Evolutionary conservation across 2,888 invertebrate species (phyloP).

Genomic region (Operophtera brumata): DNA sequence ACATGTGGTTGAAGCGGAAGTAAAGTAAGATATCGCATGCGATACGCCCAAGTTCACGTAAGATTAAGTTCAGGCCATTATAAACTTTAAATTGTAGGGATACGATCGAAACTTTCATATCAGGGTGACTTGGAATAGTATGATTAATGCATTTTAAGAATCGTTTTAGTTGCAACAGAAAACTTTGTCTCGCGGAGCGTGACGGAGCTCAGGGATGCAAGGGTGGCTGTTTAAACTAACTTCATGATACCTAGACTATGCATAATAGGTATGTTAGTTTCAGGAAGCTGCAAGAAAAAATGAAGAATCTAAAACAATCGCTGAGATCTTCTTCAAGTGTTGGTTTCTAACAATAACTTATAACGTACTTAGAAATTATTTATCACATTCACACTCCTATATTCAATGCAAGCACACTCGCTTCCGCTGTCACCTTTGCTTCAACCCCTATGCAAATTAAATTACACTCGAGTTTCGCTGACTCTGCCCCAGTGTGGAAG

Average conservation of each 20-base stretch:
- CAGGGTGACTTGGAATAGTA: constrained; percentile 48
- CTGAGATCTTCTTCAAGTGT: too few species aligned
- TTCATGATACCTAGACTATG: constrained; percentile 26
- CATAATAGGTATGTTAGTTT: background rate
- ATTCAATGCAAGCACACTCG: constrained; percentile 14
- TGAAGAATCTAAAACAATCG: too few species aligned
- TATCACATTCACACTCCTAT: background rate
- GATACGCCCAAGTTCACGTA: constrained; percentile 53
- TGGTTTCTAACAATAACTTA: background rate
- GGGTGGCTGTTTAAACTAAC: constrained; percentile 42
- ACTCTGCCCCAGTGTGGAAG: constrained; percentile 58
- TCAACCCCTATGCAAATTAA: constrained; percentile 70
- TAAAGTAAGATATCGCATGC: constrained; percentile 50
- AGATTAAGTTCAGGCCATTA: constrained; percentile 43
- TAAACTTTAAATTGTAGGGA: constrained; percentile 50
- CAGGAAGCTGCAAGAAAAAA: background rate
- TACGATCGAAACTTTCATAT: constrained; percentile 55
- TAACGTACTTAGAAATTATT: background rate
- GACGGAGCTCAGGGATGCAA: constrained; percentile 51
- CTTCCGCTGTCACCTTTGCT: constrained; percentile 58
- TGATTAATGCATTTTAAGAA: constrained; percentile 70
- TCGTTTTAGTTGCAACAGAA: constrained; percentile 64
- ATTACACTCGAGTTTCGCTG: constrained; percentile 70
- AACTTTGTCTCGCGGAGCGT: constrained; percentile 64
- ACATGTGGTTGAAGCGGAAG: constrained; percentile 42